These are phyloP conservation scores for Spongia lamella DNA, from an alignment of 37 sponge, comb jelly and placozoan species.

Conservation along the genomic window DNA sequence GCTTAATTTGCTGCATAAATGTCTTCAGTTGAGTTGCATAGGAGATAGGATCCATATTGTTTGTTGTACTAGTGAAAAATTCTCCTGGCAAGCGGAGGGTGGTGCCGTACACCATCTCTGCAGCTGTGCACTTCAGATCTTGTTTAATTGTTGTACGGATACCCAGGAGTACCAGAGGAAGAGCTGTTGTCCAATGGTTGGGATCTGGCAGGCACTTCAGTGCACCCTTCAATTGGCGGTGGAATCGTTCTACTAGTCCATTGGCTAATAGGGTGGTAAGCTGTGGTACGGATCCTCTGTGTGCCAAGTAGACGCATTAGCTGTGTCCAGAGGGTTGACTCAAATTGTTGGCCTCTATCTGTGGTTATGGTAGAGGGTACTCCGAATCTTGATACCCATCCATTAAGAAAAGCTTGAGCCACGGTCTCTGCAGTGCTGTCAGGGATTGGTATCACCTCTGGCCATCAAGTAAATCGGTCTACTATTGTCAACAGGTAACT, in stretches of 20 bases:
- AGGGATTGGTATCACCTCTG: constrained; percentile 13
- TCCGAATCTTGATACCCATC: constrained; percentile 32
- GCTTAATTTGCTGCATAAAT: constrained; percentile 4
- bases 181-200: constrained; percentile 9
- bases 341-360: constrained; percentile 23
- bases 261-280: constrained; percentile 28
- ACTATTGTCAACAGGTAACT: constrained; percentile 27
- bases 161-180: constrained; percentile 22
- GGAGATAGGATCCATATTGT: constrained; percentile 8
- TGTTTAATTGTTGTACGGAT: constrained; percentile 18
- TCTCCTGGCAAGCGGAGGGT: constrained; percentile 28
- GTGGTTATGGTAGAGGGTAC: constrained; percentile 37
- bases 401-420: constrained; percentile 20
- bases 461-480: constrained; percentile 35
- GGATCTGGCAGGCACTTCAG: constrained; percentile 4
- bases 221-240: constrained; percentile 33
- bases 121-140: constrained; percentile 28
- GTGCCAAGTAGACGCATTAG: constrained; percentile 15
- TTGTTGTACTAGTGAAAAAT: not conserved
- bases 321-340: constrained; percentile 20
- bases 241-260: constrained; percentile 11
- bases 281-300: constrained; percentile 9
- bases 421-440: constrained; percentile 15
- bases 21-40: constrained; percentile 11
- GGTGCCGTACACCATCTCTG: constrained; percentile 26